Conservation (phyloP, 2,113 vertebrate species). For the Vulpes vulpes region DNA sequence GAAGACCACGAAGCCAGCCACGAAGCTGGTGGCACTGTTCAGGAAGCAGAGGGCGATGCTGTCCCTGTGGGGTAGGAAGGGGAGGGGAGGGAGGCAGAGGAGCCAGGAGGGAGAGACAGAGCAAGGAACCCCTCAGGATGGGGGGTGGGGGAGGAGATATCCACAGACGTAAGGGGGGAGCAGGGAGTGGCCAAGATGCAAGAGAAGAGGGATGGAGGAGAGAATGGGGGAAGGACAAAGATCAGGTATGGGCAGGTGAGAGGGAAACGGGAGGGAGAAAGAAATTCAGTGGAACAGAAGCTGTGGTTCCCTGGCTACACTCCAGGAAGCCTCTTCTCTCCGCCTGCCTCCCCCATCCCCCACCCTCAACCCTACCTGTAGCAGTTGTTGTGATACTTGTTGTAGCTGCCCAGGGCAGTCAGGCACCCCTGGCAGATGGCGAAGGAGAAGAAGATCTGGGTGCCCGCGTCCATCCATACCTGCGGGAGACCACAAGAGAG, state of each 20-base stretch:
- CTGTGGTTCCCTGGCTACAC: not conserved
- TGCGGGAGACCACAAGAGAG: conserved; percentile 75
- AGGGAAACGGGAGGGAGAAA: not conserved
- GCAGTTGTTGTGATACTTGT: conserved; percentile 96
- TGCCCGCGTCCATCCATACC: conserved; percentile 95
- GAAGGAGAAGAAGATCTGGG: conserved; percentile 95
- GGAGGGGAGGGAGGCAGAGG: not conserved
- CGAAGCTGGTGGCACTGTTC: conserved; percentile 93
- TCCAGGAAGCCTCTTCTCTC: not conserved
- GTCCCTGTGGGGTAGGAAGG: conserved; percentile 86
- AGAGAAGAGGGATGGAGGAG: not conserved
- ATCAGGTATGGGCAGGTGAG: not conserved
- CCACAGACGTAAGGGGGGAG: not conserved
- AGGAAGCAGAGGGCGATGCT: conserved; percentile 92
- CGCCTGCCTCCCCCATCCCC: accelerated
- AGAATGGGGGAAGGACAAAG: not conserved
- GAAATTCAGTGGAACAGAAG: not conserved
- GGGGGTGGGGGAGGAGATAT: not conserved
- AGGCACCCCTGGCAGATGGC: conserved; percentile 94
- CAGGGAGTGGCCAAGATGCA: not conserved
- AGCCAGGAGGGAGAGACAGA: not conserved
- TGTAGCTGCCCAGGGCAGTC: conserved; percentile 96
- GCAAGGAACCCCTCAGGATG: not conserved
- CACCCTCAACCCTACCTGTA: conserved; percentile 89
- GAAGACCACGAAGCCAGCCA: conserved; percentile 94